Conservation (phyloP, 2,888 invertebrate species). For the Eupeodes luniger region DNA sequence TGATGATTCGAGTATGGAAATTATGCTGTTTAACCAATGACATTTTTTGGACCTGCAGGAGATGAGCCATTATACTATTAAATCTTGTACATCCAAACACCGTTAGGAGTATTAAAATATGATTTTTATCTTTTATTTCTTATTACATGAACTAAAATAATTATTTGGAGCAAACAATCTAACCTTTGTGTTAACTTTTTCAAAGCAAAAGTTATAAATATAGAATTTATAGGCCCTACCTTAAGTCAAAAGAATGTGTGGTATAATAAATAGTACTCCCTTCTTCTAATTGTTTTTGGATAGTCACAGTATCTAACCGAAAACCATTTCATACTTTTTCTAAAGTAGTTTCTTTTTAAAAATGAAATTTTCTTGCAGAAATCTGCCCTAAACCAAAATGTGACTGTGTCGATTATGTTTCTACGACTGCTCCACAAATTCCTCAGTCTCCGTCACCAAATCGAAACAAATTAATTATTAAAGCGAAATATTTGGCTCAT, state of each 20-base stretch:
- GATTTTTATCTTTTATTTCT: no score
- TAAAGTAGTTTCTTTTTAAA: not conserved
- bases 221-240: no score
- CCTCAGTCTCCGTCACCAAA: not conserved
- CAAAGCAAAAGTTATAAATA: no score
- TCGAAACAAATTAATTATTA: constrained; percentile 46
- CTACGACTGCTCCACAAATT: not conserved
- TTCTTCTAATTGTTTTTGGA: no score
- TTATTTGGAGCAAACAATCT: no score
- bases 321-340: no score
- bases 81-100: not conserved
- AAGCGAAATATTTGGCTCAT: constrained; percentile 77
- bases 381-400: not conserved
- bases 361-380: constrained; percentile 66
- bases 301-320: no score
- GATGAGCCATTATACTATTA: constrained; percentile 42
- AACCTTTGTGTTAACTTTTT: no score
- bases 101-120: not conserved
- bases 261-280: no score
- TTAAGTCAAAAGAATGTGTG: no score
- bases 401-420: constrained; percentile 2
- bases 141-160: no score
- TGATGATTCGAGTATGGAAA: not conserved
- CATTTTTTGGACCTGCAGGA: not conserved
- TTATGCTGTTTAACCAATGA: not conserved